Conservation (phyloP, 2,113 vertebrate species). For the Actenoides hombroni region DNA sequence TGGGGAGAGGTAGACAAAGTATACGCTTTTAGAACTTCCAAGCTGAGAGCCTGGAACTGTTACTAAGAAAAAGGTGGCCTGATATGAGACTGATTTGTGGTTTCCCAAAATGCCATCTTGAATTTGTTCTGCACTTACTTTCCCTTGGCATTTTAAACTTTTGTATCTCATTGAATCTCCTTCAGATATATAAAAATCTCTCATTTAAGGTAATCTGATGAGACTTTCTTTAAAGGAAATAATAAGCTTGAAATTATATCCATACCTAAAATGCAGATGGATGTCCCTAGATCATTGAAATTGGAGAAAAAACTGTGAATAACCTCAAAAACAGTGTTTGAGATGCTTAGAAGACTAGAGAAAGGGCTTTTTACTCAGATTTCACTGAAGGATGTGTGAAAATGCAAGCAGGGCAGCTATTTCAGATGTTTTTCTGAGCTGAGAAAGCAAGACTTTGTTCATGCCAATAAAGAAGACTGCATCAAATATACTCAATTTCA, state of each 20-base stretch:
- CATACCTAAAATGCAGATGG: neutral
- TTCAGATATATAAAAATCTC: neutral
- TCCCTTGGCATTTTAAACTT: neutral
- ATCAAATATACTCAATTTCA: neutral
- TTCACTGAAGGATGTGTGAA: neutral
- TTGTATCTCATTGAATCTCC: neutral
- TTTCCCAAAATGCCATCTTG: neutral
- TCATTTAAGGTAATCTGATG: neutral
- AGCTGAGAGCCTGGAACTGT: neutral
- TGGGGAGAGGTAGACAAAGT: neutral
- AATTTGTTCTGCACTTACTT: neutral
- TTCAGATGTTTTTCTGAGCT: neutral
- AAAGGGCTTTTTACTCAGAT: neutral
- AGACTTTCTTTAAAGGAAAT: neutral
- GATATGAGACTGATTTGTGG: neutral
- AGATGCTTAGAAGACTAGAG: neutral
- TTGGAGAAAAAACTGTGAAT: neutral
- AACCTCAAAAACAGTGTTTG: neutral
- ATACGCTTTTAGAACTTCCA: neutral
- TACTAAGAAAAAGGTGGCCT: neutral
- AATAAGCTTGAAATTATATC: neutral
- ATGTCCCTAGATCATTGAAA: neutral
- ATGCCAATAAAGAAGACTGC: neutral
- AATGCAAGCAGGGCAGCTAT: neutral
- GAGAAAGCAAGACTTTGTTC: neutral